A percentile compares a stretch with the other conserved stretches of the same genome.
Evolutionary conservation across 2,113 vertebrate species (phyloP).

Genomic region (Sorex fumeus): DNA sequence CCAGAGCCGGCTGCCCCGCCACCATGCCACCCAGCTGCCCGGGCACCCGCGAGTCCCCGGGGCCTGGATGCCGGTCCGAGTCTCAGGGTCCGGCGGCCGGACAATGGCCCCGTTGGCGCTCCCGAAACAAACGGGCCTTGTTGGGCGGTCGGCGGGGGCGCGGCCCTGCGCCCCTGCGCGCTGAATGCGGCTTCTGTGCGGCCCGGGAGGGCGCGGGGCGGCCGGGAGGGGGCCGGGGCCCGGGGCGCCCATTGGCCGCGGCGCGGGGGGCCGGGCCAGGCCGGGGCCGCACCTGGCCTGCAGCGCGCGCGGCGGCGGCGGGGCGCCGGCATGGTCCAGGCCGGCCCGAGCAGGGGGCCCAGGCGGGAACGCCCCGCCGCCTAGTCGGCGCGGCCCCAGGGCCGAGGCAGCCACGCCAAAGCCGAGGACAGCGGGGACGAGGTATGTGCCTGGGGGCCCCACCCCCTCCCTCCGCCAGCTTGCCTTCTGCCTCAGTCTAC

Average conservation of each 20-base stretch:
- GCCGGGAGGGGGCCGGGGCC: slow-evolving; percentile 8
- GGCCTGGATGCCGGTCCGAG: slow-evolving; percentile 36
- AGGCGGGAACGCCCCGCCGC: slow-evolving; percentile 66
- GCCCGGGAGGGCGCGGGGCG: background rate
- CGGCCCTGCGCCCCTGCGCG: background rate
- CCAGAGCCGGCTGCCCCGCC: background rate
- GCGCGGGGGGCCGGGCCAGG: slow-evolving; percentile 62
- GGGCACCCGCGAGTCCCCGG: slow-evolving; percentile 63
- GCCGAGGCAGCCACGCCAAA: slow-evolving; percentile 60
- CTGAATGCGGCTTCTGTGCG: slow-evolving; percentile 82
- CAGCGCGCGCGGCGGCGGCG: slow-evolving; percentile 11
- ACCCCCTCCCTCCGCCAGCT: background rate
- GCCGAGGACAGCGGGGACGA: slow-evolving; percentile 64
- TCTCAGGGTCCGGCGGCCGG: slow-evolving; percentile 28
- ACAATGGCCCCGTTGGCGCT: slow-evolving; percentile 81
- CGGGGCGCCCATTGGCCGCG: slow-evolving; percentile 56
- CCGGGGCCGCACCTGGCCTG: slow-evolving; percentile 70
- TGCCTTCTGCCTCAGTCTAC: slow-evolving; percentile 12
- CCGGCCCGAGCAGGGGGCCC: slow-evolving; percentile 34
- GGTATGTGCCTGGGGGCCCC: slow-evolving; percentile 65
- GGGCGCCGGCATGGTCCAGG: slow-evolving; percentile 67
- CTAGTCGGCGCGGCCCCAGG: slow-evolving; percentile 68
- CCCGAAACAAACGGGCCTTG: slow-evolving; percentile 79
- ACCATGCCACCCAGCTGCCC: slow-evolving; percentile 51
- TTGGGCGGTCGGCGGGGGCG: slow-evolving; percentile 78